Conservation (phyloP, 2,113 vertebrate species). For the Stegostoma tigrinum region DNA sequence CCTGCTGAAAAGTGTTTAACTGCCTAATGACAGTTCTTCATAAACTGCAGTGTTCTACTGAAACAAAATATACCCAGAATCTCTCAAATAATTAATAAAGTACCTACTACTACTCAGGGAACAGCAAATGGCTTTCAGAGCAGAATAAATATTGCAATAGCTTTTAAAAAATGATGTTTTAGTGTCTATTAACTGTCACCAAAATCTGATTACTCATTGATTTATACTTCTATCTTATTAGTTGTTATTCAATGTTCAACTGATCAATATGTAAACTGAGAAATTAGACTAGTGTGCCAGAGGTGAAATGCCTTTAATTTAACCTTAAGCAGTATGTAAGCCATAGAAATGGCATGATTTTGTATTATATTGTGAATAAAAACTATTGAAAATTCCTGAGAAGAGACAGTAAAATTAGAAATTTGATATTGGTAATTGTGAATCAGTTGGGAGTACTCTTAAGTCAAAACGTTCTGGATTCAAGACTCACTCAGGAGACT, state of each 20-base stretch:
- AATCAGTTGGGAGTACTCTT: no score
- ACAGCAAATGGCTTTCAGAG: neutral
- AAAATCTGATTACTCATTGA: neutral
- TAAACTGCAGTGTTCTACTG: neutral
- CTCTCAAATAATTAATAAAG: neutral
- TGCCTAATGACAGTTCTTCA: neutral
- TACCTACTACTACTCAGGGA: neutral
- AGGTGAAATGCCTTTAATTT: neutral
- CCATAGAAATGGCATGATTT: neutral
- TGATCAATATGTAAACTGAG: neutral
- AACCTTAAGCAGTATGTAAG: neutral
- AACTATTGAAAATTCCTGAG: neutral
- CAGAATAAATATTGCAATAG: neutral
- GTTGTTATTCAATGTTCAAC: neutral
- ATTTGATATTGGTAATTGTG: no score
- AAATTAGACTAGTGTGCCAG: no score
- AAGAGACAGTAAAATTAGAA: neutral
- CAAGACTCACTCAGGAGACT: no score
- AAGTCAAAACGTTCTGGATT: no score
- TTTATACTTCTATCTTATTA: neutral
- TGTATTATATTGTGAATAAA: neutral
- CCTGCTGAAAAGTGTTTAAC: neutral
- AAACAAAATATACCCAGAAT: neutral
- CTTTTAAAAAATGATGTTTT: neutral
- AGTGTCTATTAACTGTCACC: neutral